Conservation (phyloP, 2,888 invertebrate species). For the Zhengitettix transpicula region DNA sequence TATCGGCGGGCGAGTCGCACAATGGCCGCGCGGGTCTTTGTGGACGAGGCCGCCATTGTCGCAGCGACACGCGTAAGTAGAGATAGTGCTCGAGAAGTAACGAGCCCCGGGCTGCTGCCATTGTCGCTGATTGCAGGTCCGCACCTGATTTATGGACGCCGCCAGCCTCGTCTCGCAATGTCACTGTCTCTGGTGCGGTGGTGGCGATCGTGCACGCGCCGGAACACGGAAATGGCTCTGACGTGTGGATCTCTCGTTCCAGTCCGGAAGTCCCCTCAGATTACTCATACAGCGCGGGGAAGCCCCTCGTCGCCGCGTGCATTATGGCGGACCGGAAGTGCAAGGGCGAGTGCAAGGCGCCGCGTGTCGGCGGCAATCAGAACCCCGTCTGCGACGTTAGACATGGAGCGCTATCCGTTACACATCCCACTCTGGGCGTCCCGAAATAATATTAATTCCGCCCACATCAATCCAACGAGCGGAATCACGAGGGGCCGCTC, state of each 20-base stretch:
- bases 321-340: neutral
- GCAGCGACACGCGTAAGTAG: neutral
- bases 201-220: neutral
- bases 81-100: neutral
- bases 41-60: neutral
- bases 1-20: neutral
- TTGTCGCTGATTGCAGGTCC: neutral
- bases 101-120: neutral
- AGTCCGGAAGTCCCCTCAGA: conserved; percentile 26
- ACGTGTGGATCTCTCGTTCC: conserved; percentile 28
- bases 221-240: conserved; percentile 22
- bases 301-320: neutral
- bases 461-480: no score
- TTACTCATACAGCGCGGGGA: conserved; percentile 23
- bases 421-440: no score
- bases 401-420: no score
- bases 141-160: neutral
- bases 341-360: neutral
- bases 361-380: neutral
- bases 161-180: neutral
- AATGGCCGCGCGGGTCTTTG: neutral
- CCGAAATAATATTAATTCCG: no score
- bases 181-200: neutral
- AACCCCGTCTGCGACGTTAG: no score
- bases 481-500: no score